Evolutionary conservation across 2,888 invertebrate species (phyloP).

Genomic region (Selenia dentaria): DNA sequence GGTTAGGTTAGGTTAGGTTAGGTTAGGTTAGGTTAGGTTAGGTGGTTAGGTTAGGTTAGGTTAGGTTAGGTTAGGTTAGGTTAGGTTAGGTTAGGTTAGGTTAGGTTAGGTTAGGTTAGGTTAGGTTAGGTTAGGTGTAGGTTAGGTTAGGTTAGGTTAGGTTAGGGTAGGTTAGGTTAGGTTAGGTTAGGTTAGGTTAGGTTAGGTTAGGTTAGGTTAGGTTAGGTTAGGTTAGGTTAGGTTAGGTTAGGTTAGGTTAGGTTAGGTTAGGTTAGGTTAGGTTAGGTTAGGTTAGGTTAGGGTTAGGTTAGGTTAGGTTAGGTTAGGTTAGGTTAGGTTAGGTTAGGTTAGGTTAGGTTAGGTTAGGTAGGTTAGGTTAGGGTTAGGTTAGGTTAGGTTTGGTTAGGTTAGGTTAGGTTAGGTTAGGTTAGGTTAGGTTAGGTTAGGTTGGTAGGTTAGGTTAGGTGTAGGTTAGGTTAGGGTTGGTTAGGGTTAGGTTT

Average conservation of each 20-base stretch:
- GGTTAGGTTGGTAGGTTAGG: too few relatives aligned
- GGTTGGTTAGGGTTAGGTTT: too few relatives aligned
- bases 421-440: slow-evolving; percentile 18
- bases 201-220: slow-evolving; percentile 29
- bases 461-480: slow-evolving; percentile 19
- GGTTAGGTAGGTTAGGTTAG: too few relatives aligned
- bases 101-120: slow-evolving; percentile 33
- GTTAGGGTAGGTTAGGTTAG: too few relatives aligned
- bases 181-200: slow-evolving; percentile 32
- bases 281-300: too few relatives aligned
- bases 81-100: slow-evolving; percentile 27
- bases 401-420: slow-evolving; percentile 17
- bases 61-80: slow-evolving; percentile 24
- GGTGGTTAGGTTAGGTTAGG: too few relatives aligned
- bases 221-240: slow-evolving; percentile 33
- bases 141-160: too few relatives aligned
- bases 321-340: slow-evolving; percentile 17
- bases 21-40: too few relatives aligned
- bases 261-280: slow-evolving; percentile 19
- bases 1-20: slow-evolving; percentile 25
- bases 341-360: slow-evolving; percentile 14
- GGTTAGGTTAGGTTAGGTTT: slow-evolving; percentile 17
- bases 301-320: slow-evolving; percentile 18
- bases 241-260: slow-evolving; percentile 33
- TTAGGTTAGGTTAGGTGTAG: too few relatives aligned